These are phyloP conservation scores for Macrotus californicus DNA, from an alignment of 2,113 vertebrate genomes.

Conservation along the genomic window DNA sequence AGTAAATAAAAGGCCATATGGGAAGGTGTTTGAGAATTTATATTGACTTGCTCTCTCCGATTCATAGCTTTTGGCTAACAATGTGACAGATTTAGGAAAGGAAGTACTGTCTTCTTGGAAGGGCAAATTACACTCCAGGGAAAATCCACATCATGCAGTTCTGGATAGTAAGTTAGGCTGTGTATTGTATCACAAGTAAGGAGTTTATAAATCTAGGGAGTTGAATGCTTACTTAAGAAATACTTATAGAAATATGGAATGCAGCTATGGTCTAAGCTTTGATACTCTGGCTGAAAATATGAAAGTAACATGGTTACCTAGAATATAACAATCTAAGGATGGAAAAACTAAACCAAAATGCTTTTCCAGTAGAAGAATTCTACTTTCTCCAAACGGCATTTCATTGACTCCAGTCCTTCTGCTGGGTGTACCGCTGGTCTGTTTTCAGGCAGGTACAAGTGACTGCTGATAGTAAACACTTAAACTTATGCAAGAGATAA, in stretches of 20 bases:
- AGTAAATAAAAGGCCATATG: neutral
- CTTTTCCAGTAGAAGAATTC: neutral
- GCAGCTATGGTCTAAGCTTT: neutral
- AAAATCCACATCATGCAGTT: neutral
- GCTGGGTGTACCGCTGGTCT: neutral
- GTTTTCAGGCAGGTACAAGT: neutral
- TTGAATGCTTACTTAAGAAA: neutral
- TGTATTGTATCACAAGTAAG: neutral
- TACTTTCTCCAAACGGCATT: neutral
- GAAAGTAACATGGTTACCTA: neutral
- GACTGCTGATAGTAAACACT: neutral
- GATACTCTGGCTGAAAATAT: neutral
- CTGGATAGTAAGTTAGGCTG: neutral
- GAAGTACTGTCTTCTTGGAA: neutral
- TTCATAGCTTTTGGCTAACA: neutral
- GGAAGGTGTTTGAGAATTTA: constrained; percentile 21
- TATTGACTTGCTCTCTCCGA: neutral
- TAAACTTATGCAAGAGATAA: neutral
- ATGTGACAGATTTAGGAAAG: neutral
- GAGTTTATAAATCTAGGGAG: neutral
- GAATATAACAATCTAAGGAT: neutral
- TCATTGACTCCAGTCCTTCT: neutral
- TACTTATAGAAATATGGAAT: neutral
- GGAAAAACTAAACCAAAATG: neutral
- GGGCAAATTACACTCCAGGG: neutral